Evolutionary conservation across 1,140 invertebrate species (phyloP).

Genomic region (Mercenaria mercenaria): DNA sequence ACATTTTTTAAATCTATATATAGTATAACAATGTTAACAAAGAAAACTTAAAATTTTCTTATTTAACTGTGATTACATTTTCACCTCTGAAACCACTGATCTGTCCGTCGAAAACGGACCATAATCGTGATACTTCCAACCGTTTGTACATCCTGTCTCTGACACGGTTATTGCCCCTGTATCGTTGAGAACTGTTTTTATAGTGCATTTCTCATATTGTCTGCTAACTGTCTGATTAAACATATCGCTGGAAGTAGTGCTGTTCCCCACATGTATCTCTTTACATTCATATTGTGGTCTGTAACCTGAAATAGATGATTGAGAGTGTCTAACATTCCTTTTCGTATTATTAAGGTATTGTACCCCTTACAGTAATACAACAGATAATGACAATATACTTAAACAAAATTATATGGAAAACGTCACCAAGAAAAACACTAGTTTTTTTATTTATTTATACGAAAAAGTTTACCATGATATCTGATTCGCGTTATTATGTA

Average conservation of each 20-base stretch:
- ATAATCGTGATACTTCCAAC: conserved; percentile 45
- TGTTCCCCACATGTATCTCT: background rate
- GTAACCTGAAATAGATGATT: conserved; percentile 34
- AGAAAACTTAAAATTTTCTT: too few species aligned
- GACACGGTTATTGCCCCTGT: background rate
- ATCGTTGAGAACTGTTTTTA: background rate
- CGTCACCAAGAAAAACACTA: too few species aligned
- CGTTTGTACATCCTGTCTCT: conserved; percentile 21
- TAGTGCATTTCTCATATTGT: conserved; percentile 35
- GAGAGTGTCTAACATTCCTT: too few species aligned
- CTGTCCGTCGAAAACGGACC: conserved; percentile 14
- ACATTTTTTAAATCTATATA: too few species aligned
- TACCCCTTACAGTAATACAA: too few species aligned
- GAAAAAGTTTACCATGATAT: too few species aligned
- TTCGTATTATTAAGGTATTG: too few species aligned
- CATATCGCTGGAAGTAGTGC: background rate
- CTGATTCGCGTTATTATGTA: too few species aligned
- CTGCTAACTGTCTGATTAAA: background rate
- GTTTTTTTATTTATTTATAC: too few species aligned
- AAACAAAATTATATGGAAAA: too few species aligned
- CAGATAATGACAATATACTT: too few species aligned
- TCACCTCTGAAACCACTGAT: conserved; percentile 52
- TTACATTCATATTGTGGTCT: conserved; percentile 35
- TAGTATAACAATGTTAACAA: too few species aligned
- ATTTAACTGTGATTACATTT: background rate